Evolutionary conservation across 2,888 invertebrate species (phyloP).

Genomic region (Epirrita christyi): DNA sequence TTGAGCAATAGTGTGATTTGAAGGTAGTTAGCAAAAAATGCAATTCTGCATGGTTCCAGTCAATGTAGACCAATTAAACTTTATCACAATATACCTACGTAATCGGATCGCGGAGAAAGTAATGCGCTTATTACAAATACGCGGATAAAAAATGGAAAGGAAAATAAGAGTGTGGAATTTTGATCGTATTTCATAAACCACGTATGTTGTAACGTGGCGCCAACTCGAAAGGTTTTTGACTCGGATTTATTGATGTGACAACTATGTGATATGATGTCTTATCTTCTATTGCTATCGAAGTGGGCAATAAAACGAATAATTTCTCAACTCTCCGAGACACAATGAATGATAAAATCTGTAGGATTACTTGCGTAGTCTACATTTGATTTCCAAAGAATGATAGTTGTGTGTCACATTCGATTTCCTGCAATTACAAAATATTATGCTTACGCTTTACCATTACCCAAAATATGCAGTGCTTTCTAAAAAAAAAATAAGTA

Average conservation of each 20-base stretch:
- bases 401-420: too few relatives aligned
- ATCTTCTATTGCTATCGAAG: slow-evolving; percentile 43
- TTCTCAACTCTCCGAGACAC: slow-evolving; percentile 11
- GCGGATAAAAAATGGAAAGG: slow-evolving; percentile 65
- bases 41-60: slow-evolving; percentile 53
- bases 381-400: slow-evolving; percentile 14
- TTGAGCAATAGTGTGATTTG: slow-evolving; percentile 14
- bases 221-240: slow-evolving; percentile 55
- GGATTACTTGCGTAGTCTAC: slow-evolving; percentile 8
- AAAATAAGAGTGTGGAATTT: slow-evolving; percentile 75
- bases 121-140: slow-evolving; percentile 64
- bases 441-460: too few relatives aligned
- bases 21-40: slow-evolving; percentile 29
- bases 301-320: slow-evolving; percentile 25
- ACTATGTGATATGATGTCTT: slow-evolving; percentile 40
- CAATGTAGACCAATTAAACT: slow-evolving; percentile 58
- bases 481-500: background rate
- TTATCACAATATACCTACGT: slow-evolving; percentile 64
- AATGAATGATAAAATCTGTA: slow-evolving; percentile 14
- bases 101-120: slow-evolving; percentile 79
- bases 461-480: too few relatives aligned
- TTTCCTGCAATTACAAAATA: too few relatives aligned
- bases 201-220: slow-evolving; percentile 56
- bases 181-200: slow-evolving; percentile 66
- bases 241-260: slow-evolving; percentile 50